phyloP scores from a whole-genome alignment of 2,888 invertebrate genomes.

The Arge pagana region DNA sequence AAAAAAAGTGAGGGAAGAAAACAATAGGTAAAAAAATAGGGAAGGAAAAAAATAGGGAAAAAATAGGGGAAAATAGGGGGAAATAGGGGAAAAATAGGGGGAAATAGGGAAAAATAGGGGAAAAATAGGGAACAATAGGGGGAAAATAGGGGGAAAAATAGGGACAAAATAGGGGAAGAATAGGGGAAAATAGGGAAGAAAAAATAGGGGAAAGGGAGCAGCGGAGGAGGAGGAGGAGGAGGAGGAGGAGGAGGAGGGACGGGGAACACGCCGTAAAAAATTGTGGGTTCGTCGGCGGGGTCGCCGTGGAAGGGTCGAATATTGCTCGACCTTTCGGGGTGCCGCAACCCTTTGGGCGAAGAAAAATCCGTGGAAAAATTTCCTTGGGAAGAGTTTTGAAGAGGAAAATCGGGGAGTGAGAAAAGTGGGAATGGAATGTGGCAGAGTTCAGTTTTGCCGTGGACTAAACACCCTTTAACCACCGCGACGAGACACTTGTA shows the following conservation, averaged over 20 bases:
- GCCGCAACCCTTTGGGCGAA: too few relatives aligned
- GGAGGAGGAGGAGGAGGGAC: neutral
- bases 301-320: too few relatives aligned
- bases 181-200: neutral
- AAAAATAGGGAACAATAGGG: neutral
- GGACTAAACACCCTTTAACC: too few relatives aligned
- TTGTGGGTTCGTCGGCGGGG: too few relatives aligned
- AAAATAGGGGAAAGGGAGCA: slow-evolving; percentile 7
- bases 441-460: too few relatives aligned
- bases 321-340: too few relatives aligned
- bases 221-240: neutral
- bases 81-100: neutral
- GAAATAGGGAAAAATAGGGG: neutral
- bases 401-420: too few relatives aligned
- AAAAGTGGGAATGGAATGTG: too few relatives aligned
- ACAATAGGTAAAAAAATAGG: neutral
- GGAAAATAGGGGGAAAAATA: neutral
- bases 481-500: too few relatives aligned
- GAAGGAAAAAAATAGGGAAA: neutral
- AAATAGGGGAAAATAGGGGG: neutral
- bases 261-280: neutral
- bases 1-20: neutral
- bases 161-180: neutral
- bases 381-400: too few relatives aligned
- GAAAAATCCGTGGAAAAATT: too few relatives aligned